A percentile compares a stretch with the other conserved stretches of the same genome.
phyloP scores from a whole-genome alignment of 2,888 invertebrate genomes.

The Slavum lentiscoides region DNA sequence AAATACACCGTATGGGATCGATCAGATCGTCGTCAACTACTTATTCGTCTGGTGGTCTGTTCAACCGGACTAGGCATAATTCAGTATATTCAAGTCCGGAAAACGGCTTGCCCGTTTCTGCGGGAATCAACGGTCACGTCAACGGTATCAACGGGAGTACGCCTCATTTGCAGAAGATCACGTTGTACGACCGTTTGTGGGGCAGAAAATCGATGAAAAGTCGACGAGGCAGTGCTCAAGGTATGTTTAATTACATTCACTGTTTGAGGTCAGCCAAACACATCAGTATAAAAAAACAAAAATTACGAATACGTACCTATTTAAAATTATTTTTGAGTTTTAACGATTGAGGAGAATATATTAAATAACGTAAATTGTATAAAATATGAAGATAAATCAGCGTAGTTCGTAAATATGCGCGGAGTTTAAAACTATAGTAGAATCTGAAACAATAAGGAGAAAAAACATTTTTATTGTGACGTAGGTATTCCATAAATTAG shows the following conservation, averaged over 20 bases:
- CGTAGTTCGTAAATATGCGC: no score
- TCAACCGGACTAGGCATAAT: conserved; percentile 76
- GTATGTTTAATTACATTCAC: not conserved
- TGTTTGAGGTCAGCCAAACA: not conserved
- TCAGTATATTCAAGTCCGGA: conserved; percentile 68
- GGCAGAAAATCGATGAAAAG: conserved; percentile 71
- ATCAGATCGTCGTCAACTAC: conserved; percentile 83
- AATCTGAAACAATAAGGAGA: no score
- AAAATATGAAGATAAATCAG: no score
- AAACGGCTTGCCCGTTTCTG: conserved; percentile 52
- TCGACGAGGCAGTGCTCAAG: conserved; percentile 42
- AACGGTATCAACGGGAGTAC: conserved; percentile 38
- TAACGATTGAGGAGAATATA: no score
- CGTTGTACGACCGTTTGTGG: conserved; percentile 80
- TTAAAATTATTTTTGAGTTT: no score
- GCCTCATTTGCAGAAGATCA: conserved; percentile 68
- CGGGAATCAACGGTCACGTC: conserved; percentile 21
- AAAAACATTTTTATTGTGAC: no score
- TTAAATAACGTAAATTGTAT: no score
- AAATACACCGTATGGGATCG: conserved; percentile 83
- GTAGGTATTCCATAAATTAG: no score
- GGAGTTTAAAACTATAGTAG: no score
- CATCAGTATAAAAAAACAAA: not conserved
- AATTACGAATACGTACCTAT: no score
- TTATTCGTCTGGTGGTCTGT: conserved; percentile 78